Percentiles rank a stretch among this genome's conserved stretches.
These are phyloP conservation scores for Mormyrops boulengeri DNA, from an alignment of 2,797 vertebrate species.

Conservation along the genomic window DNA sequence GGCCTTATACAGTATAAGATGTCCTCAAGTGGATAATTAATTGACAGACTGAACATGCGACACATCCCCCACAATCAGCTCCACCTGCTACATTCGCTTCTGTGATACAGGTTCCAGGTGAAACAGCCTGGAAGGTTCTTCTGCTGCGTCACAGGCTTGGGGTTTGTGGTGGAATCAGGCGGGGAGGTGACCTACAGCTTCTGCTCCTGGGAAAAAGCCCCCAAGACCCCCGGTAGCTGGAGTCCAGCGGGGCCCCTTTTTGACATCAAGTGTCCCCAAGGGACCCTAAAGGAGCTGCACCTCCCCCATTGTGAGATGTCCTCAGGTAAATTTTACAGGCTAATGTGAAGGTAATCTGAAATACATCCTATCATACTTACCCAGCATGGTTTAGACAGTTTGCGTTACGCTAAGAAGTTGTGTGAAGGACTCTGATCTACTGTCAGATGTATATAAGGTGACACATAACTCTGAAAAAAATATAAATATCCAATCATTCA, in stretches of 20 bases:
- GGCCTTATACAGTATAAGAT: no score
- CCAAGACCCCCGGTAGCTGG: background rate
- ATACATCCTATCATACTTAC: no score
- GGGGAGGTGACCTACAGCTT: background rate
- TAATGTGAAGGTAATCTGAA: background rate
- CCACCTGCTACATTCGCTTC: background rate
- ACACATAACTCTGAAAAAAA: no score
- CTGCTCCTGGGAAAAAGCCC: background rate
- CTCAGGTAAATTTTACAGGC: background rate
- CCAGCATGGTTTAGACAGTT: no score
- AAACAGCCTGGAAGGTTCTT: background rate
- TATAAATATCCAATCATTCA: no score
- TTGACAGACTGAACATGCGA: no score
- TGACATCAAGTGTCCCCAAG: background rate
- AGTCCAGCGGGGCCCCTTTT: background rate
- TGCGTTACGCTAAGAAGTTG: no score
- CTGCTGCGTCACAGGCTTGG: constrained; percentile 2
- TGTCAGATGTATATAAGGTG: no score
- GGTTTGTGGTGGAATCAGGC: background rate
- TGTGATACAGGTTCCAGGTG: background rate
- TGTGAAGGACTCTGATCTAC: no score
- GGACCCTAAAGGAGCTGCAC: no score
- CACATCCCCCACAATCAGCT: no score
- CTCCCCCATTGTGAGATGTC: background rate
- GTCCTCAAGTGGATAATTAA: no score